A percentile compares a stretch with the other conserved stretches of the same genome.
These are phyloP conservation scores for Microdon myrmicae DNA, from an alignment of 2,888 invertebrate genomes.

Conservation along the genomic window DNA sequence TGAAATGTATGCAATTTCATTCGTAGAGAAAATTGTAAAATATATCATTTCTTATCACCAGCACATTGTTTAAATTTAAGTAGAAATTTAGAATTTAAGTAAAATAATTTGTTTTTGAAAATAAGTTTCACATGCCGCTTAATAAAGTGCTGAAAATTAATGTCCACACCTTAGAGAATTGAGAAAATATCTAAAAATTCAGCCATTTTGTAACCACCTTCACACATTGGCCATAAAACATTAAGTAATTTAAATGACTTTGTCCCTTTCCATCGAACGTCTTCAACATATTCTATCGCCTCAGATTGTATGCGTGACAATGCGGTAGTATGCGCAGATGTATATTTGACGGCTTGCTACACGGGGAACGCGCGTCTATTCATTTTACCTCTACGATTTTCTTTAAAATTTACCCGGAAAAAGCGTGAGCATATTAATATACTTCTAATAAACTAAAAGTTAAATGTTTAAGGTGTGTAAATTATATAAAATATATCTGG, in stretches of 20 bases:
- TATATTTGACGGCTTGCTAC: conserved; percentile 65
- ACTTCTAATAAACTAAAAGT: conserved; percentile 55
- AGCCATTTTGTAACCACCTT: conserved; percentile 48
- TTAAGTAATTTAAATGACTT: conserved; percentile 9
- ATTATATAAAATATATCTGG: conserved; percentile 53
- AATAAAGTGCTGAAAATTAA: too few relatives aligned
- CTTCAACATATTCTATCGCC: conserved; percentile 14
- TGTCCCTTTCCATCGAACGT: conserved; percentile 28
- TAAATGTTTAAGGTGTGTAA: conserved; percentile 54
- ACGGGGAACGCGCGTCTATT: conserved; percentile 66
- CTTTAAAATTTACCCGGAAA: conserved; percentile 61
- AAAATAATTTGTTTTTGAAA: conserved; percentile 7
- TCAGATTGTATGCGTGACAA: conserved; percentile 17
- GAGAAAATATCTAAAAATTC: conserved; percentile 39
- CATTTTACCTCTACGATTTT: conserved; percentile 62
- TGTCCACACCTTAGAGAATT: conserved; percentile 35
- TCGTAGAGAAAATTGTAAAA: conserved; percentile 7
- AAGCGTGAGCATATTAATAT: conserved; percentile 57
- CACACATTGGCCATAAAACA: conserved; percentile 21
- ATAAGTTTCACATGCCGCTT: conserved; percentile 12
- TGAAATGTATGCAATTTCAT: conserved; percentile 44
- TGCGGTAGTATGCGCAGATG: conserved; percentile 54
- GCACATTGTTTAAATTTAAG: conserved; percentile 4
- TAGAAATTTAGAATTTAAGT: conserved; percentile 3
- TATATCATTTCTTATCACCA: conserved; percentile 17